phyloP scores from a whole-genome alignment of 2,113 vertebrate genomes.

The Excalfactoria chinensis region DNA sequence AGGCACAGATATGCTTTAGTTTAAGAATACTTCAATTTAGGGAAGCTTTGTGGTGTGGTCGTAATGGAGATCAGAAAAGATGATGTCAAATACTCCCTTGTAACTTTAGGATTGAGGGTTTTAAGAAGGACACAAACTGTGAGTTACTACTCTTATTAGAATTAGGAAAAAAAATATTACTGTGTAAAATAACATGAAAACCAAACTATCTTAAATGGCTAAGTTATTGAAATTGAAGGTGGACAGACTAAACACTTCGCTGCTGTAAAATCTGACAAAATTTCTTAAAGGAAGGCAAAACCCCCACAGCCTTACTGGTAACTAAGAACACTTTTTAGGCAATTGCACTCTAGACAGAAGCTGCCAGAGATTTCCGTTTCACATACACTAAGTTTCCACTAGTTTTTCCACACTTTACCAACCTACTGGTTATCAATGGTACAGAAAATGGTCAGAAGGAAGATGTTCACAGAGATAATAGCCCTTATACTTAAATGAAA shows the following conservation, averaged over 20 bases:
- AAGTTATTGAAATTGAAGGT: neutral
- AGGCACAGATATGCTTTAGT: neutral
- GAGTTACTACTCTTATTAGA: neutral
- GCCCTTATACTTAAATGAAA: neutral
- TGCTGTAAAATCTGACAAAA: neutral
- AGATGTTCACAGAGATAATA: neutral
- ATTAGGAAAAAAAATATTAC: neutral
- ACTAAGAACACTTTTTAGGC: neutral
- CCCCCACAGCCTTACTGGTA: neutral
- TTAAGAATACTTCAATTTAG: neutral
- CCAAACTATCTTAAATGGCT: neutral
- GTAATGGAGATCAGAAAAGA: neutral
- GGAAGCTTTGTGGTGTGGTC: neutral
- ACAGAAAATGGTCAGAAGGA: neutral
- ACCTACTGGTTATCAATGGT: neutral
- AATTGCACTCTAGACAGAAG: neutral
- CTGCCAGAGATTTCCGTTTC: neutral
- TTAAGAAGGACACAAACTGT: neutral
- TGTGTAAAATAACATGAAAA: neutral
- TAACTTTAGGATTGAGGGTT: neutral
- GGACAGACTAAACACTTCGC: neutral
- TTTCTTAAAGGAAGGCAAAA: neutral
- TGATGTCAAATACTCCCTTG: neutral
- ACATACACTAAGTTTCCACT: neutral
- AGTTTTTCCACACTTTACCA: neutral